A percentile compares a stretch with the other conserved stretches of the same genome.
Conservation (phyloP, 2,797 vertebrate species). For the Sebastes baramenuke region DNA sequence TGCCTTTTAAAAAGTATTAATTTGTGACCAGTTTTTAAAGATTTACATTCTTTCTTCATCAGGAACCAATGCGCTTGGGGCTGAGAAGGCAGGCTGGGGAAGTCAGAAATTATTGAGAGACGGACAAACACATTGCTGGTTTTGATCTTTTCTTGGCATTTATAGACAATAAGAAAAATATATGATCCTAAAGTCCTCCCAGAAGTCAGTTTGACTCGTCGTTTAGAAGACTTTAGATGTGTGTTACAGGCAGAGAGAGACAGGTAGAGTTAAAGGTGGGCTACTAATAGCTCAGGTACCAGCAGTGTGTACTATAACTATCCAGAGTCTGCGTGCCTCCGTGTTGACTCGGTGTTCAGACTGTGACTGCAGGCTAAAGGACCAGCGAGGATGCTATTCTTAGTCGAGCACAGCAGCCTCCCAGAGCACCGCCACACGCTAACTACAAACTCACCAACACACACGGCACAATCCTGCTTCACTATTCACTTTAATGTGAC, state of each 20-base stretch:
- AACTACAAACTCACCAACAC: slow-evolving; percentile 4
- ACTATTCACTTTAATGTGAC: background rate
- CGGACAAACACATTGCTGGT: background rate
- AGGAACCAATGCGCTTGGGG: background rate
- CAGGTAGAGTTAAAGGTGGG: background rate
- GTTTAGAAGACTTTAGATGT: background rate
- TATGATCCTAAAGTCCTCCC: background rate
- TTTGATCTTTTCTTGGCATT: background rate
- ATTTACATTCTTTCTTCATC: background rate
- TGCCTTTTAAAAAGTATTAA: background rate
- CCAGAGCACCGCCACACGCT: slow-evolving; percentile 21
- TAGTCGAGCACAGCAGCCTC: slow-evolving; percentile 52
- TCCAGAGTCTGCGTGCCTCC: slow-evolving; percentile 7
- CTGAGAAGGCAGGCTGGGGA: background rate
- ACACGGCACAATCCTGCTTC: background rate
- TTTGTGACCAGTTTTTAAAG: background rate
- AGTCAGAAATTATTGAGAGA: background rate
- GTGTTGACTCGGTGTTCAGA: slow-evolving; percentile 57
- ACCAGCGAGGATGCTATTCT: slow-evolving; percentile 64
- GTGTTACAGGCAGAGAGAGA: background rate
- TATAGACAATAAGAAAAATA: background rate
- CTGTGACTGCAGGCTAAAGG: slow-evolving; percentile 60
- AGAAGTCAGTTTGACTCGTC: background rate
- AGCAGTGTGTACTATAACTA: background rate
- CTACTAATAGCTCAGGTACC: slow-evolving; percentile 30